phyloP scores from a whole-genome alignment of 1,140 invertebrate species.

The Dreissena polymorpha region DNA sequence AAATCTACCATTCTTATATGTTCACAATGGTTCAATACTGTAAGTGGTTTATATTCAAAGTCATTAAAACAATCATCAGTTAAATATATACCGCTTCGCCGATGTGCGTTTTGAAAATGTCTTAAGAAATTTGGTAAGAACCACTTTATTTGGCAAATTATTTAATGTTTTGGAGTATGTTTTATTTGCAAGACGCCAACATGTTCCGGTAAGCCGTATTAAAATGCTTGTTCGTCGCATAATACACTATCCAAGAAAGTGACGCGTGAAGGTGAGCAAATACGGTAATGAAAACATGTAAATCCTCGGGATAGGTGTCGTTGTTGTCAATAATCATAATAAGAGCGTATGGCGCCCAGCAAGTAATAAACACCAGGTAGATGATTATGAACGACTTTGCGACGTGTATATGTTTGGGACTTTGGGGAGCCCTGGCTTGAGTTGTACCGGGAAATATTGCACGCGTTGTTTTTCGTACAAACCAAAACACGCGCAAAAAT shows the following conservation, averaged over 20 bases:
- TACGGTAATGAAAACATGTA: slow-evolving; percentile 58
- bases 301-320: slow-evolving; percentile 52
- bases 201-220: slow-evolving; percentile 48
- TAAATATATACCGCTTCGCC: no score
- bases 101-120: no score
- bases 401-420: slow-evolving; percentile 30
- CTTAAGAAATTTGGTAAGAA: no score
- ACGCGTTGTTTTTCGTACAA: not conserved
- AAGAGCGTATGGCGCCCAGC: slow-evolving; percentile 66
- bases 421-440: not conserved
- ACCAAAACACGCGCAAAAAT: slow-evolving; percentile 50
- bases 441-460: slow-evolving; percentile 7
- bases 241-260: slow-evolving; percentile 67
- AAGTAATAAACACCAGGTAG: slow-evolving; percentile 61
- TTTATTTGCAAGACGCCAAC: not conserved
- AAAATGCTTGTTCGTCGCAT: slow-evolving; percentile 64
- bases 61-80: no score
- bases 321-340: slow-evolving; percentile 57
- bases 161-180: no score
- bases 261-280: slow-evolving; percentile 68
- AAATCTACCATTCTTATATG: no score
- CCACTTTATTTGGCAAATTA: no score
- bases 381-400: slow-evolving; percentile 64
- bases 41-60: no score
- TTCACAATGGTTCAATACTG: no score